Evolutionary conservation across 2,113 vertebrate species (phyloP).

Genomic region (Myxocyprinus asiaticus): DNA sequence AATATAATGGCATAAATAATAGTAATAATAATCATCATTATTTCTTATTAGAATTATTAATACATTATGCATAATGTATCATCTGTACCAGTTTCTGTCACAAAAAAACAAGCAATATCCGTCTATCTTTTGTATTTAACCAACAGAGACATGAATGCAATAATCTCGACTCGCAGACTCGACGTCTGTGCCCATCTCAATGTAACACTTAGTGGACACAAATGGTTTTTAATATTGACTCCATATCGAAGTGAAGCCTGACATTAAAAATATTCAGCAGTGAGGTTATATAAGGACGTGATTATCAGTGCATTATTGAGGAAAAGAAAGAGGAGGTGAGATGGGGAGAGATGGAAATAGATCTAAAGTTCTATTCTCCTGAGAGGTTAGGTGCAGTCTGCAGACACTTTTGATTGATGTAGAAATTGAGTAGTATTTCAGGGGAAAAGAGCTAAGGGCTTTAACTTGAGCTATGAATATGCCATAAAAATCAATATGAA

Average conservation of each 20-base stretch:
- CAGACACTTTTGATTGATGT: conserved; percentile 4
- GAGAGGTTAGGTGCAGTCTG: neutral
- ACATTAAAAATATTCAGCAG: conserved; percentile 2
- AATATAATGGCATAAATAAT: too few species aligned
- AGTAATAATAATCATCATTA: too few species aligned
- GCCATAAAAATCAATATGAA: neutral
- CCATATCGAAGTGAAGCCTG: neutral
- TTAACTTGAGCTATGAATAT: neutral
- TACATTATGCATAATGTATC: too few species aligned
- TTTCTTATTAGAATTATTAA: too few species aligned
- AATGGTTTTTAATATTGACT: neutral
- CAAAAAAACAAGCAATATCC: too few species aligned
- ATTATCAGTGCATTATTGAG: neutral
- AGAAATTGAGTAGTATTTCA: neutral
- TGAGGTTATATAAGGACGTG: neutral
- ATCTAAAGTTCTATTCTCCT: neutral
- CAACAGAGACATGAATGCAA: too few species aligned
- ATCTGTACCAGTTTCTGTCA: too few species aligned
- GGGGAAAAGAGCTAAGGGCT: conserved; percentile 1
- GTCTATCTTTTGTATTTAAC: too few species aligned
- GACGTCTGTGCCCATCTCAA: too few species aligned
- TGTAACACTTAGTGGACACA: neutral
- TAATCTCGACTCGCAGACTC: too few species aligned
- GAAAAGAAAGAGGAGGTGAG: neutral
- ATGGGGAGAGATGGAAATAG: neutral